phyloP scores from a whole-genome alignment of 2,113 vertebrate genomes.

The Spheniscus mendiculus region DNA sequence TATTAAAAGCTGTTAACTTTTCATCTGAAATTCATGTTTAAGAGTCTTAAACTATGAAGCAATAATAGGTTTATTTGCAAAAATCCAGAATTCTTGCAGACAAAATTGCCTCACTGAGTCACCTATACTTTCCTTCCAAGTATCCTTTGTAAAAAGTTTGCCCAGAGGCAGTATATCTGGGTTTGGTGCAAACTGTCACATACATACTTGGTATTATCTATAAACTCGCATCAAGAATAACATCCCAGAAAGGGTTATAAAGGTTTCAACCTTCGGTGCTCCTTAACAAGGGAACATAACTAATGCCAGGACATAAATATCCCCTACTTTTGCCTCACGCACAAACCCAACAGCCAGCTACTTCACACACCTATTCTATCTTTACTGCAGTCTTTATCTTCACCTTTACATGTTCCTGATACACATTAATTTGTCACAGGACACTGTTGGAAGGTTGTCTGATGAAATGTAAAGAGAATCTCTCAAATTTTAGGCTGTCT shows the following conservation, averaged over 20 bases:
- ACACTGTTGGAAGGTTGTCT: not conserved
- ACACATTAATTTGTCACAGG: not conserved
- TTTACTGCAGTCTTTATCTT: not conserved
- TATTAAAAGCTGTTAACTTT: not conserved
- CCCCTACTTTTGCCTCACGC: not conserved
- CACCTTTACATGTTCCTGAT: not conserved
- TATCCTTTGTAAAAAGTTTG: not conserved
- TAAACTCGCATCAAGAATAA: not conserved
- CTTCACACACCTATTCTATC: not conserved
- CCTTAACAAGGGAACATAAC: not conserved
- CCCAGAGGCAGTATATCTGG: not conserved
- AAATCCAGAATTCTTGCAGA: not conserved
- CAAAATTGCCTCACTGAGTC: not conserved
- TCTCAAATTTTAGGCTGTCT: not conserved
- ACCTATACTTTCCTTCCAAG: not conserved
- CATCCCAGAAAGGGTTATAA: not conserved
- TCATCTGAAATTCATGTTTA: not conserved
- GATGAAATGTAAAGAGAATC: not conserved
- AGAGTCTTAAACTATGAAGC: not conserved
- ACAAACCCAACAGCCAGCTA: not conserved
- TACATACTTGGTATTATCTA: not conserved
- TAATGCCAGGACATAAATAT: not conserved
- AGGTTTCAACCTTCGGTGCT: not conserved
- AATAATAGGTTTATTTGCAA: not conserved
- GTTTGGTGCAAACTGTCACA: not conserved